Evolutionary conservation across 2,113 vertebrate genomes (phyloP).

Genomic region (Albula glossodonta): DNA sequence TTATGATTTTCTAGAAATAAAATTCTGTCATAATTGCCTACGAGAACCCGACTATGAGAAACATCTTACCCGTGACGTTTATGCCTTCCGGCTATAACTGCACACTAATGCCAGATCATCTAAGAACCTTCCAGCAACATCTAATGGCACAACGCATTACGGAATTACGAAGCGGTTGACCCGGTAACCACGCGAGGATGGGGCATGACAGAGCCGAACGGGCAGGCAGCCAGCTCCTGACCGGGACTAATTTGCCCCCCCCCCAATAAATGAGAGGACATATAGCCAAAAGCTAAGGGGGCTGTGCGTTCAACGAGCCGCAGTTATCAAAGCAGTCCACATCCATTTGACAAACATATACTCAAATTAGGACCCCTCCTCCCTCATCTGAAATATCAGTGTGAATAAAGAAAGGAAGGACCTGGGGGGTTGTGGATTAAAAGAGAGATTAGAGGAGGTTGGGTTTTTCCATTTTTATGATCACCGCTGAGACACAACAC

Average conservation of each 20-base stretch:
- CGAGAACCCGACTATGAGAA: neutral
- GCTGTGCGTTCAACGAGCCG: neutral
- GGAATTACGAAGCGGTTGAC: neutral
- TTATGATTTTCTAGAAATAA: no score
- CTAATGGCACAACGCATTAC: slow-evolving; percentile 1
- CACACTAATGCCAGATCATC: neutral
- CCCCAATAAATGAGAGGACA: neutral
- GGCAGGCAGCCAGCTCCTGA: neutral
- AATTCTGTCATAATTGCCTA: neutral
- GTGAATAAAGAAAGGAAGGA: no score
- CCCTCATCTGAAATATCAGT: no score
- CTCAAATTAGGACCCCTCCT: no score
- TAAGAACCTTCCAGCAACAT: neutral
- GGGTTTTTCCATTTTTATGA: no score
- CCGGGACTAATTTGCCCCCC: neutral
- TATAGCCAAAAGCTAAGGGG: neutral
- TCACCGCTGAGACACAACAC: no score
- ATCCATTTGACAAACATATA: neutral
- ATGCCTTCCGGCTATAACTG: neutral
- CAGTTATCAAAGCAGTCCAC: neutral
- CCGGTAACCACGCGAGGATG: neutral
- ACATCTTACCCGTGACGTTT: neutral
- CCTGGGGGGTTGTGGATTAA: no score
- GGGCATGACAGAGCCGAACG: neutral
- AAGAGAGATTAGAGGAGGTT: no score